Conservation (phyloP, 2,113 vertebrate species). For the Enhydra lutris region DNA sequence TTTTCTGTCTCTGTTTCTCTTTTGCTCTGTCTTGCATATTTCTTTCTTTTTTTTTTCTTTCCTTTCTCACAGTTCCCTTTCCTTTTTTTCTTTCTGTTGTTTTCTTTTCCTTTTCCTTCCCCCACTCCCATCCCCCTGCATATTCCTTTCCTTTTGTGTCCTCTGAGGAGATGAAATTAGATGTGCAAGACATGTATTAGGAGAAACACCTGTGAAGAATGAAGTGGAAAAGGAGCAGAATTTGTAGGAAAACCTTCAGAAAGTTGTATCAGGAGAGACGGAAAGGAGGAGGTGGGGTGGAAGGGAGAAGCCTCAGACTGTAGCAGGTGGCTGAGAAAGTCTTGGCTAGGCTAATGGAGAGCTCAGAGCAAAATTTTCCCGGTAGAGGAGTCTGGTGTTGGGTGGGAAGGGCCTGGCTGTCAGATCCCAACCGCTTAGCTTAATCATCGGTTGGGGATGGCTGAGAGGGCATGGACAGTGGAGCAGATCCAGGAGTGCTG, state of each 20-base stretch:
- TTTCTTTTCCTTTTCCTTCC: background rate
- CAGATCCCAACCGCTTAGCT: background rate
- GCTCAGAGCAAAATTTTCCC: background rate
- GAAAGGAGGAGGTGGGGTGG: background rate
- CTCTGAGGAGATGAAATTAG: background rate
- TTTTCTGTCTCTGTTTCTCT: background rate
- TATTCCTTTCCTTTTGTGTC: background rate
- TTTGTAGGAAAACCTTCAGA: background rate
- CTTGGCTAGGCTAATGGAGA: background rate
- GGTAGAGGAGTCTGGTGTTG: background rate
- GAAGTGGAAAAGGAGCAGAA: background rate
- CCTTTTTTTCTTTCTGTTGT: background rate
- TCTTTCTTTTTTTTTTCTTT: background rate
- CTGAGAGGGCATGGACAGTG: fast-evolving
- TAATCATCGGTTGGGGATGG: background rate
- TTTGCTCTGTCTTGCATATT: background rate
- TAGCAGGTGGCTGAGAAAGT: background rate
- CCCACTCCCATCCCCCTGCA: background rate
- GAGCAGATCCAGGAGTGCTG: background rate
- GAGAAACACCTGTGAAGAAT: background rate
- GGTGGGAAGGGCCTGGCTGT: background rate
- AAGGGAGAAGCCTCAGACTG: background rate
- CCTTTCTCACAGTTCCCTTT: background rate
- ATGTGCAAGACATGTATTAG: background rate
- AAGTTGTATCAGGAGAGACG: background rate